Evolutionary conservation across 2,888 invertebrate genomes (phyloP).

Genomic region (Sinodicranocentrus sp.): DNA sequence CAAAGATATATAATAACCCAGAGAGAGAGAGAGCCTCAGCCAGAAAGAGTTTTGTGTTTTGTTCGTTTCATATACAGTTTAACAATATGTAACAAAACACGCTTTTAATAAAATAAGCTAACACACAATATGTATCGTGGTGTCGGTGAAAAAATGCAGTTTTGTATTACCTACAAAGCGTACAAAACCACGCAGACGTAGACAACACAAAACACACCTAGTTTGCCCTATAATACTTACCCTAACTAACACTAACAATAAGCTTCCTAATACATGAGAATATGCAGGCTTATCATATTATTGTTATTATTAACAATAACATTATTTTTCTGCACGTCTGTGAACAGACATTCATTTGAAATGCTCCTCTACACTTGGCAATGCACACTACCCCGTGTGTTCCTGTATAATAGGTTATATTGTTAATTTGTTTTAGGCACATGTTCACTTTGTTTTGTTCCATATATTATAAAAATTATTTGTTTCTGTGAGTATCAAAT

Average conservation of each 20-base stretch:
- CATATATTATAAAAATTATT: neutral
- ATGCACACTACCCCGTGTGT: neutral
- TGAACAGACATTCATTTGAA: neutral
- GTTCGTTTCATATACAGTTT: too few species aligned
- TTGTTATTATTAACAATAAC: slow-evolving; percentile 20
- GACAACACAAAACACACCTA: neutral
- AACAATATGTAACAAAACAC: slow-evolving; percentile 28
- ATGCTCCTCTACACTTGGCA: neutral
- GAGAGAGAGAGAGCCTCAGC: slow-evolving; percentile 24
- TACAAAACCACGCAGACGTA: neutral
- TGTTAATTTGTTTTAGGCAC: slow-evolving; percentile 6
- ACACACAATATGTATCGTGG: neutral
- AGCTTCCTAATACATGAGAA: slow-evolving; percentile 11
- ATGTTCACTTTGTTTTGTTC: slow-evolving; percentile 1
- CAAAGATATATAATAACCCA: slow-evolving; percentile 12
- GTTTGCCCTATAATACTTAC: neutral
- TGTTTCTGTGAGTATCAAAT: slow-evolving; percentile 7
- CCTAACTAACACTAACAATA: neutral
- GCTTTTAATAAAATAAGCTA: neutral
- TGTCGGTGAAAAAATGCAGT: slow-evolving; percentile 20
- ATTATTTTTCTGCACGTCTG: neutral
- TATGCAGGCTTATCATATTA: neutral
- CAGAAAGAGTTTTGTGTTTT: too few species aligned
- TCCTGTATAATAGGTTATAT: neutral
- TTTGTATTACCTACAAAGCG: slow-evolving; percentile 20